Evolutionary conservation across 2,113 vertebrate species (phyloP).

Genomic region (Isichthys henryi): DNA sequence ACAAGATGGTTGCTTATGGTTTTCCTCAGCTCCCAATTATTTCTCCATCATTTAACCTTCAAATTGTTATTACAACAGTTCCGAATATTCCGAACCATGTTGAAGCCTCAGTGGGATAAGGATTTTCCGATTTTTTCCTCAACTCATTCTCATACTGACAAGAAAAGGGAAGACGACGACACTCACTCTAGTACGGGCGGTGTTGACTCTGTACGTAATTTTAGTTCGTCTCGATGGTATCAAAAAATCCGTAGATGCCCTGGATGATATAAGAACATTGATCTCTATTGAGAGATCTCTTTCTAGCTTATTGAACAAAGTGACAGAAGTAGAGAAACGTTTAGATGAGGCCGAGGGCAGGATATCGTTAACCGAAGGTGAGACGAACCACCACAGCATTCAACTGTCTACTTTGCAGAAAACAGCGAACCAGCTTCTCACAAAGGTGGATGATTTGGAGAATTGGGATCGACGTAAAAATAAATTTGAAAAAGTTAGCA

Average conservation of each 20-base stretch:
- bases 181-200: background rate
- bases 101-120: background rate
- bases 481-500: too few species aligned
- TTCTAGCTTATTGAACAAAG: background rate
- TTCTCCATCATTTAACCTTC: background rate
- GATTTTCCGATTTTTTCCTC: background rate
- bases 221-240: too few species aligned
- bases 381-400: too few species aligned
- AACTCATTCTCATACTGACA: background rate
- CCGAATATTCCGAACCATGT: background rate
- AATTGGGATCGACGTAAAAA: background rate
- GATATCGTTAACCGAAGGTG: too few species aligned
- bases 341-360: too few species aligned
- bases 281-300: too few species aligned
- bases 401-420: too few species aligned
- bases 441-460: background rate
- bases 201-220: background rate
- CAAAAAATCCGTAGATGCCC: too few species aligned
- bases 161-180: background rate
- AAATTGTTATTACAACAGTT: background rate
- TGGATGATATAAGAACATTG: too few species aligned
- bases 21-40: background rate
- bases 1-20: background rate
- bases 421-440: background rate
- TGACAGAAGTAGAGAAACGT: background rate